These are phyloP conservation scores for Istiophorus platypterus DNA, from an alignment of 2,113 vertebrate genomes.

Conservation along the genomic window DNA sequence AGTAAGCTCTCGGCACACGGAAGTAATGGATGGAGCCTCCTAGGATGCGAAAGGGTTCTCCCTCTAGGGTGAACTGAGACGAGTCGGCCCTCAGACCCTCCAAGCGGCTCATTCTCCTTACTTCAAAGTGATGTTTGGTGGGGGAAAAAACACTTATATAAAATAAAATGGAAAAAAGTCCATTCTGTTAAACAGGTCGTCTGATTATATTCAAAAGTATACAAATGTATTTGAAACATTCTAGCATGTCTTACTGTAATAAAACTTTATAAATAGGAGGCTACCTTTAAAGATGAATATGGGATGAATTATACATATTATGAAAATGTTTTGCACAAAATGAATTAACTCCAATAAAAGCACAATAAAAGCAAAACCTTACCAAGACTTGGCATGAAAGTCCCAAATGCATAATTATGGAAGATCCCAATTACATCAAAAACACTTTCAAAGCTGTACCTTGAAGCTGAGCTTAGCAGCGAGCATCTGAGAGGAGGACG, in stretches of 20 bases:
- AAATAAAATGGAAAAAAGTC: background rate
- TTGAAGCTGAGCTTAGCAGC: conserved; percentile 46
- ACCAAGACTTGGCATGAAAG: conserved; percentile 31
- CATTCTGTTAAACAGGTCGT: background rate
- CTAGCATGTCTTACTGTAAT: background rate
- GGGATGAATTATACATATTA: background rate
- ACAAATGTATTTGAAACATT: background rate
- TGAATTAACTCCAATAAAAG: background rate
- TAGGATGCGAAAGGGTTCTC: conserved; percentile 86
- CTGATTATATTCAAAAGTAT: background rate
- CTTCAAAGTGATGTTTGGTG: conserved; percentile 1
- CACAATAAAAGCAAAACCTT: conserved; percentile 21
- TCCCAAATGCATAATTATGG: conserved; percentile 22
- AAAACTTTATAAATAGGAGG: background rate
- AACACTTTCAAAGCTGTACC: conserved; percentile 26
- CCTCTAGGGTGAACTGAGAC: conserved; percentile 87
- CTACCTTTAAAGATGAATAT: background rate
- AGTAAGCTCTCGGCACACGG: conserved; percentile 89
- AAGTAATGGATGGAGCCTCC: conserved; percentile 94
- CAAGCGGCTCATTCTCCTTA: conserved; percentile 72
- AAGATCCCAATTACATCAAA: conserved; percentile 24
- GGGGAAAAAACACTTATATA: background rate
- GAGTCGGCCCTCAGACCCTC: conserved; percentile 84
- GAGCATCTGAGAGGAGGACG: conserved; percentile 48
- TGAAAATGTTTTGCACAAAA: background rate